Evolutionary conservation across 2,888 invertebrate species (phyloP), one percentile per base, ranked within the genome.

Genomic region (Eurois occulta): DNA sequence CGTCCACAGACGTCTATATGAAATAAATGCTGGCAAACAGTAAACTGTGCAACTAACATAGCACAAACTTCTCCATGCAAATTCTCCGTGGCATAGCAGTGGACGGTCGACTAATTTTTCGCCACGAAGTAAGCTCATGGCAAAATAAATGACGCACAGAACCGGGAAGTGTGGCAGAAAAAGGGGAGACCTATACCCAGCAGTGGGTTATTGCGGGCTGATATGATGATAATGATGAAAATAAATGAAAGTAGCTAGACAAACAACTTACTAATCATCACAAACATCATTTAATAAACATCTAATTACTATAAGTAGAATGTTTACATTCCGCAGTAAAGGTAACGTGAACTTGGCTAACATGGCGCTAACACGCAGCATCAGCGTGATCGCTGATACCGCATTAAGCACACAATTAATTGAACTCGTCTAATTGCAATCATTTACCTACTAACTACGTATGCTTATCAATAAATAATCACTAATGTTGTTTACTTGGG

Each of bases 401-500:
- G 65, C 24, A 35, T 18, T 72, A 71, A 76, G 13, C 73, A 69
- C 75, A 70, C 65, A 66, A 62, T 84, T 66, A 78, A 77, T 81
- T 75, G 58, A 60, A 74, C 67, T 21, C 67, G 48, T 62, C 75
- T 78, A 85, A 84, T 82, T 81, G 69, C 74, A 72, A 78, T 67
- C 60, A 38, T 72, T 79, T 78, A 77, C 71, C 73, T 81, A 83
- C 52, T 74, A 65, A 72, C 41, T 58, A 52, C 28, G 32, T 65
- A 28, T 48, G 64, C 38, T 78, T 67, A 55, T 71, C 55, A 75
- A 71, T 86, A 72, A 68, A 75, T 86, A 73, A 72, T 55, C 85
- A 46, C 10, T 73, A 67, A 78, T 64, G 72, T 77, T 81, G 77
- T 86, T 86, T 85, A 79, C 70, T 65, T 66, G 38, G 10, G 62